Evolutionary conservation across 2,113 vertebrate species (phyloP), one percentile per base, ranked within the genome.

Genomic region (Pagrus major): DNA sequence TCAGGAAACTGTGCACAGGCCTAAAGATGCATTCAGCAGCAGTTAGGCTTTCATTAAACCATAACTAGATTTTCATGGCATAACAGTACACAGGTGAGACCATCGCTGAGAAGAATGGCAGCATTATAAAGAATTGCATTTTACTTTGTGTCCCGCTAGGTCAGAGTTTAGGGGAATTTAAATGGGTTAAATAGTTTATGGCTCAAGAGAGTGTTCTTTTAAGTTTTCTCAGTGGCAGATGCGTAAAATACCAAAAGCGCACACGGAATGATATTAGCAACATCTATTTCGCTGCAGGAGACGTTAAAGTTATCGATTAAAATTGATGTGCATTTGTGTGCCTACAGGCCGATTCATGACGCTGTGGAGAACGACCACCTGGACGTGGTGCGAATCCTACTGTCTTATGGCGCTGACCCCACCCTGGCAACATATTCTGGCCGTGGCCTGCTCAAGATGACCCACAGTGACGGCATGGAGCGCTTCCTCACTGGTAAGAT

Each of bases 321-420:
- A 68, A 25, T 47, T 0, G 44, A 80, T 67, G 2, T 31, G 0
- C 12, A 12, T 78, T 11, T 78, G 2, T 84, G 16, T 75, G 27
- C 52, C 3, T 81, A 3, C 6, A 99, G 97, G 84, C 97, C 97
- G 0, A 96, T 99, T 84, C 97, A 99, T 0, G 97, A 99, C 0
- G 97, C 97, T 0, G 97, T 99, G 0, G 97, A 99, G 93, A 99
- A 98, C 0, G 97, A 99, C 90, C 97, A 98, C 91, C 92, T 99
- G 88, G 97, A 98, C 71, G 97, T 97, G 37, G 97, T 98, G 66
- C 95, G 97, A 31, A 90, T 99, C 68, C 92, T 99, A 41, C 95
- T 99, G 71, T 98, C 97, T 23, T 98, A 98, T 0, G 97, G 97
- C 71, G 97, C 97, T 61, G 97, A 99, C 86, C 97, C 97, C 61